A percentile compares a stretch with the other conserved stretches of the same genome.
Evolutionary conservation across 1,140 invertebrate genomes (phyloP).

Genomic region (Bombus consobrinus): DNA sequence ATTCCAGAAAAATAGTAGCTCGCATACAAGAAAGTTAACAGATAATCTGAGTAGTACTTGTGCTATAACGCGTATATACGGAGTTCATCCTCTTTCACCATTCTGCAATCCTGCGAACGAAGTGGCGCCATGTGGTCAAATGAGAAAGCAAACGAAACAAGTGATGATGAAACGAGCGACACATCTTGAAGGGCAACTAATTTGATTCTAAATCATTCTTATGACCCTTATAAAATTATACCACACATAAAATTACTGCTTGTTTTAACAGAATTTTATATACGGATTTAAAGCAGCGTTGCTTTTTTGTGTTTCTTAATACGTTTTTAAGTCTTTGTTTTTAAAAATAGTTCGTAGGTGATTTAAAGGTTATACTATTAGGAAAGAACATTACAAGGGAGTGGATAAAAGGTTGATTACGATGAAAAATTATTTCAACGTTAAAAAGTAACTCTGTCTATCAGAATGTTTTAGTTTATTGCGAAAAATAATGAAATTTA

Average conservation of each 20-base stretch:
- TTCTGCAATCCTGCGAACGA: conserved; percentile 48
- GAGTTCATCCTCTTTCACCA: neutral
- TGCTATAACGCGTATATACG: too few relatives aligned
- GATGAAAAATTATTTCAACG: too few relatives aligned
- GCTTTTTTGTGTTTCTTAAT: too few relatives aligned
- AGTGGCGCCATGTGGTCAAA: conserved; percentile 61
- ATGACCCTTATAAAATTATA: neutral
- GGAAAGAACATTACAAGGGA: neutral
- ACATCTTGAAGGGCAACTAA: neutral
- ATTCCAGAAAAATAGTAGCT: neutral
- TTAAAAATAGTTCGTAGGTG: neutral
- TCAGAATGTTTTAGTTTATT: neutral
- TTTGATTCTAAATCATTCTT: neutral
- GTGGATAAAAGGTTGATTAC: neutral
- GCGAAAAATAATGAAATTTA: neutral
- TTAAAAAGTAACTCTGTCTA: neutral
- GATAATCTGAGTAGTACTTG: neutral
- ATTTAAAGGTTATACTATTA: neutral
- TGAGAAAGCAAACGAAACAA: conserved; percentile 50
- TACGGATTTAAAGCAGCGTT: neutral
- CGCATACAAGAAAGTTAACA: neutral
- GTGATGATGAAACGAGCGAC: neutral
- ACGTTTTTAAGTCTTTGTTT: neutral
- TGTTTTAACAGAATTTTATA: neutral
- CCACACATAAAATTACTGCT: neutral